Conservation (phyloP, 2,113 vertebrate species). For the Melanerpes aurifrons region DNA sequence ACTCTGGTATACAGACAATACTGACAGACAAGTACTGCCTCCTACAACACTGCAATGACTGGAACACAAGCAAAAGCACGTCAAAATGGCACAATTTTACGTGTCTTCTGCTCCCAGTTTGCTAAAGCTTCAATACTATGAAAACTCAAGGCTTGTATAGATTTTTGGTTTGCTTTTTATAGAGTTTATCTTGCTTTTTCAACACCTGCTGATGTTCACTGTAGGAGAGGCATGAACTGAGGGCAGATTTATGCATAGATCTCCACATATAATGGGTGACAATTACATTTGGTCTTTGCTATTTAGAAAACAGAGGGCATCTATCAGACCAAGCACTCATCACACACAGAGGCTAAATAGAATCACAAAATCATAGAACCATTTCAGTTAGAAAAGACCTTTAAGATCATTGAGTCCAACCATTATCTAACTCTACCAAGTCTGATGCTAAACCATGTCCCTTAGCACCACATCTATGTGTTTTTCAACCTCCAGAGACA, state of each 20-base stretch:
- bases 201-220: background rate
- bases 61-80: fast-evolving
- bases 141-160: background rate
- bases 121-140: background rate
- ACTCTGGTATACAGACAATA: background rate
- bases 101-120: background rate
- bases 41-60: background rate
- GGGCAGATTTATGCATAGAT: background rate
- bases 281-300: background rate
- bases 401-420: no score
- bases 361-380: no score
- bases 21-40: background rate
- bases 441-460: no score
- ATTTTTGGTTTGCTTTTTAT: background rate
- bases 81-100: background rate
- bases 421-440: no score
- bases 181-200: background rate
- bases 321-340: background rate
- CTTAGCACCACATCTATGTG: no score
- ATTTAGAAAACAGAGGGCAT: background rate
- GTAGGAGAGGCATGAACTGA: background rate
- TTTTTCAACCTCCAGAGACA: no score
- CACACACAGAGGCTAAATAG: background rate
- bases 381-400: no score
- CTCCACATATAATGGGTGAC: background rate